A percentile compares a stretch with the other conserved stretches of the same genome.
Evolutionary conservation across 1,140 invertebrate species (phyloP).

Genomic region (Trachymyrmex cornetzi): DNA sequence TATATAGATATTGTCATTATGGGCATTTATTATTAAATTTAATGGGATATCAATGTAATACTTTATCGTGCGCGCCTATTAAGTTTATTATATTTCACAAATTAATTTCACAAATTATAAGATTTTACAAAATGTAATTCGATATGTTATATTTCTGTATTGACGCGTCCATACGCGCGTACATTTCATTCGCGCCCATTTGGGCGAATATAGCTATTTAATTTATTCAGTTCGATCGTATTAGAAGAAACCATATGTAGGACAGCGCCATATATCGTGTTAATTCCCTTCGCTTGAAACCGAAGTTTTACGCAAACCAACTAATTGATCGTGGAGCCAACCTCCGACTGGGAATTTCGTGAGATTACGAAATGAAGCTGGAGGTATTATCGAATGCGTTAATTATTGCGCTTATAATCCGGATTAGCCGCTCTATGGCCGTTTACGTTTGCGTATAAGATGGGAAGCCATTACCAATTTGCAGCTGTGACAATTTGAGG

Average conservation of each 20-base stretch:
- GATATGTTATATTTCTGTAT: not conserved
- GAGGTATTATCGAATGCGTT: constrained; percentile 59
- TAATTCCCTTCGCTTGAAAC: constrained; percentile 29
- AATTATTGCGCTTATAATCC: constrained; percentile 61
- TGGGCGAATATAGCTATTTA: not conserved
- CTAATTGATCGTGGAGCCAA: constrained; percentile 37
- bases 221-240: not conserved
- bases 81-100: constrained; percentile 24
- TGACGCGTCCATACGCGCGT: not conserved
- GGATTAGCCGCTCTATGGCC: constrained; percentile 25
- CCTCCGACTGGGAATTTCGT: constrained; percentile 28
- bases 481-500: constrained; percentile 21
- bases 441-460: constrained; percentile 42
- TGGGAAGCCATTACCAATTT: constrained; percentile 14
- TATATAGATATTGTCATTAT: constrained; percentile 12
- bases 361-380: constrained; percentile 52
- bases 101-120: constrained; percentile 47
- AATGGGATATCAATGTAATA: constrained; percentile 29
- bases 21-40: constrained; percentile 23
- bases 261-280: not conserved
- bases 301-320: constrained; percentile 41
- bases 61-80: not conserved
- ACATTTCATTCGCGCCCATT: not conserved
- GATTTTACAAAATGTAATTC: constrained; percentile 1
- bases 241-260: constrained; percentile 41